A percentile compares a stretch with the other conserved stretches of the same genome.
Conservation (phyloP, 2,113 vertebrate genomes). For the Martes martes region DNA sequence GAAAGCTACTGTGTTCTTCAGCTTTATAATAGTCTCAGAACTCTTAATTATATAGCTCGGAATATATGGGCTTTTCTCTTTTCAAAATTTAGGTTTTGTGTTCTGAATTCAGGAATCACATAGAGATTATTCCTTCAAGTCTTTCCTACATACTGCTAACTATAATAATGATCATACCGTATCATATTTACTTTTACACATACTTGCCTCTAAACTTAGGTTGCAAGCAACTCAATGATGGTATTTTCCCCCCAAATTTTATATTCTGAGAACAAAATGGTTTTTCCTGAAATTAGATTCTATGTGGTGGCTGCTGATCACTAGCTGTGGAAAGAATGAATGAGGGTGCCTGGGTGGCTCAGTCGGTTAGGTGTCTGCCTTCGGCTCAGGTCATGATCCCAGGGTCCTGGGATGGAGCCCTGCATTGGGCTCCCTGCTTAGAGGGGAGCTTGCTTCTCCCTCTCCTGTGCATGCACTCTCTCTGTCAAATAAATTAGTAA, state of each 20-base stretch:
- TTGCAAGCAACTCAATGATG: not conserved
- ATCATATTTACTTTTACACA: not conserved
- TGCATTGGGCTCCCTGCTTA: no score
- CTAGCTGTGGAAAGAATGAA: not conserved
- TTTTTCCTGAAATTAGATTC: not conserved
- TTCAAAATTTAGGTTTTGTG: not conserved
- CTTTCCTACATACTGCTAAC: not conserved
- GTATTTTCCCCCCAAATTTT: not conserved
- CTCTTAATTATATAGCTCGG: not conserved
- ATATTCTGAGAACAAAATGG: not conserved
- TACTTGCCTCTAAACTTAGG: not conserved
- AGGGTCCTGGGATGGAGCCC: no score
- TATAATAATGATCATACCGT: not conserved
- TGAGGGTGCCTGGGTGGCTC: not conserved
- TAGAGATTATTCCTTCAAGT: not conserved
- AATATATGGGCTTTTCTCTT: not conserved
- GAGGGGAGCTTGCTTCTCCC: no score
- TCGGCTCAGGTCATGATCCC: not conserved
- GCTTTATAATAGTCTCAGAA: not conserved
- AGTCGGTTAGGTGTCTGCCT: not conserved
- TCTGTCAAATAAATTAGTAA: not conserved
- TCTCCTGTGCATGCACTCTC: not conserved
- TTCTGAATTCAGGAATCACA: not conserved
- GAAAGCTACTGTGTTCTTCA: not conserved
- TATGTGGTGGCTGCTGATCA: not conserved